Conservation (phyloP, 1,140 invertebrate species). For the Magallana ariakensis region DNA sequence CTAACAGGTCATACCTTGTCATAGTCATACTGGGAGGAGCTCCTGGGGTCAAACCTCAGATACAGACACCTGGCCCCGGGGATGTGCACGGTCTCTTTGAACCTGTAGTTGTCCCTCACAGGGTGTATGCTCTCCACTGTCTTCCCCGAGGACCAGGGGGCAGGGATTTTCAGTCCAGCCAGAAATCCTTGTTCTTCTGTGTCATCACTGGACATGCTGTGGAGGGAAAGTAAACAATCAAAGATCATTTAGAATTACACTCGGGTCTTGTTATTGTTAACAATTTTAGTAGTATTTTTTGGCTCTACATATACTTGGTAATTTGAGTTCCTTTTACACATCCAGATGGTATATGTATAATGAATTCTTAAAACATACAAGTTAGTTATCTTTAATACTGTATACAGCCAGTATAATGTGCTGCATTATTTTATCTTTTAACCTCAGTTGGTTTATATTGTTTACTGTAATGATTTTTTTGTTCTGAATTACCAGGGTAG, state of each 20-base stretch:
- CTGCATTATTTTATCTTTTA: too few species aligned
- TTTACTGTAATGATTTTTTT: too few species aligned
- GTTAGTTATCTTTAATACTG: too few species aligned
- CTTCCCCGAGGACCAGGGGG: slow-evolving; percentile 79
- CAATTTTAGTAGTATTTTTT: too few species aligned
- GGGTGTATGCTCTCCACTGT: slow-evolving; percentile 79
- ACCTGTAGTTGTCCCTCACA: slow-evolving; percentile 79
- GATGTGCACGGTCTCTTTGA: slow-evolving; percentile 79
- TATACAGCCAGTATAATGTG: too few species aligned
- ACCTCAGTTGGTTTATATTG: too few species aligned
- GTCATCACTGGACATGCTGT: slow-evolving; percentile 59
- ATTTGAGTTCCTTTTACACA: background rate
- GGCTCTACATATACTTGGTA: too few species aligned
- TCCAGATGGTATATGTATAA: background rate
- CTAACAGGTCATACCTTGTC: slow-evolving; percentile 73
- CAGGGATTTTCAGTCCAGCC: slow-evolving; percentile 77
- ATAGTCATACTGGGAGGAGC: slow-evolving; percentile 80
- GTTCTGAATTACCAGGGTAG: too few species aligned
- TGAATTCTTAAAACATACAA: too few species aligned
- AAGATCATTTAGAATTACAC: too few species aligned
- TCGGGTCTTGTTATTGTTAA: too few species aligned
- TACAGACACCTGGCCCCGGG: slow-evolving; percentile 79
- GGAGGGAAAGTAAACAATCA: background rate
- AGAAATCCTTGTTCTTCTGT: slow-evolving; percentile 77
- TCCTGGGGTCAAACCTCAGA: slow-evolving; percentile 78